phyloP scores from a whole-genome alignment of 1,140 invertebrate genomes.

The Lucilia cuprina region DNA sequence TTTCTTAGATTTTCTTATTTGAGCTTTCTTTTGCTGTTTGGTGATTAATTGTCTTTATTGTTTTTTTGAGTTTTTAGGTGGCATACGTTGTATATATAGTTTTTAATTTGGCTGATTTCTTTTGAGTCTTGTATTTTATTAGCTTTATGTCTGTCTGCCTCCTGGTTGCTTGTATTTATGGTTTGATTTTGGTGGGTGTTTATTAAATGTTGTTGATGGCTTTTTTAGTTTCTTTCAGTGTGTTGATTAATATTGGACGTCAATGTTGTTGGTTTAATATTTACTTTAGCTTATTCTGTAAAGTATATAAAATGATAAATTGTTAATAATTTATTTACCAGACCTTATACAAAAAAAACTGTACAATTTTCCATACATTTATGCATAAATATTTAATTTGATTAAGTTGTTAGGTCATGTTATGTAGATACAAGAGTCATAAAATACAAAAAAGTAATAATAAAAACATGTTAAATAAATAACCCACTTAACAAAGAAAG shows the following conservation, averaged over 20 bases:
- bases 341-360: too few relatives aligned
- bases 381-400: too few relatives aligned
- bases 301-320: too few relatives aligned
- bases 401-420: too few relatives aligned
- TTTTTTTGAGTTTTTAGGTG: background rate
- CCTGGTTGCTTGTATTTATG: background rate
- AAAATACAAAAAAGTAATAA: too few relatives aligned
- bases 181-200: background rate
- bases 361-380: too few relatives aligned
- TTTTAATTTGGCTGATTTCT: background rate
- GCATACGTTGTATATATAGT: background rate
- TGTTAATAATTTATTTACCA: too few relatives aligned
- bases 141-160: background rate
- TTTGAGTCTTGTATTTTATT: background rate
- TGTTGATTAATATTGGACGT: background rate
- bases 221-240: background rate
- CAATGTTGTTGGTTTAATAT: conserved; percentile 8
- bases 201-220: background rate
- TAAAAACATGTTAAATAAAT: too few relatives aligned
- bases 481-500: too few relatives aligned
- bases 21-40: background rate
- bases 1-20: too few relatives aligned
- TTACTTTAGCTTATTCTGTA: background rate
- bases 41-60: background rate
- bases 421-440: too few relatives aligned